Conservation (phyloP, 1,140 invertebrate species). For the Nylanderia fulva region DNA sequence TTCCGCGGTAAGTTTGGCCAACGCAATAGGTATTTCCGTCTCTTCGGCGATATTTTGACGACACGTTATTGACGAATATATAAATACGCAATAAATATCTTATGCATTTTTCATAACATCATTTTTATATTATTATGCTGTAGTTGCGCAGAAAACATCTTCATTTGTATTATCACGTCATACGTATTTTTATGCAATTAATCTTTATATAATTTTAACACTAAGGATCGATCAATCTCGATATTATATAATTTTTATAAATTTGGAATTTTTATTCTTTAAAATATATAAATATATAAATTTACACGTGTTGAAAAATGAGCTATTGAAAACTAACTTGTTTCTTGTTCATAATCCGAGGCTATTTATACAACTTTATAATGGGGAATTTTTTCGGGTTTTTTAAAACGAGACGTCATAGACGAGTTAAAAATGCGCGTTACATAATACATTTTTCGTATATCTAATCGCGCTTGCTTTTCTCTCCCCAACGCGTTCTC, state of each 20-base stretch:
- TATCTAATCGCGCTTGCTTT: background rate
- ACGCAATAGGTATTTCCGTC: background rate
- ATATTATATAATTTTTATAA: background rate
- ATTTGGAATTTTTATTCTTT: too few relatives aligned
- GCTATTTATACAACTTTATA: background rate
- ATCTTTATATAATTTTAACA: background rate
- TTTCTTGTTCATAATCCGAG: background rate
- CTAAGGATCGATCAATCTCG: background rate
- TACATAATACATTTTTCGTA: background rate
- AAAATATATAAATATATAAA: too few relatives aligned
- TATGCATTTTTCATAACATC: background rate
- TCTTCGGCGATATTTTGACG: background rate
- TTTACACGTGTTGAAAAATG: background rate
- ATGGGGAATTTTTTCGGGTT: background rate
- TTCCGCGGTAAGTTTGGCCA: conserved; percentile 10
- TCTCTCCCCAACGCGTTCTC: background rate
- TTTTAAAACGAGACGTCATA: background rate
- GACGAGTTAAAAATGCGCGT: background rate
- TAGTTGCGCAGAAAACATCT: background rate
- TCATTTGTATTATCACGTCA: background rate
- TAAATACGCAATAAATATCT: too few relatives aligned
- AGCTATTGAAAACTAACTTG: background rate
- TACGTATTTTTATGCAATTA: background rate
- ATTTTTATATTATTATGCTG: background rate
- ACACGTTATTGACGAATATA: background rate